These are phyloP conservation scores for Nesogale talazaci DNA, from an alignment of 2,113 vertebrate species.

Conservation along the genomic window DNA sequence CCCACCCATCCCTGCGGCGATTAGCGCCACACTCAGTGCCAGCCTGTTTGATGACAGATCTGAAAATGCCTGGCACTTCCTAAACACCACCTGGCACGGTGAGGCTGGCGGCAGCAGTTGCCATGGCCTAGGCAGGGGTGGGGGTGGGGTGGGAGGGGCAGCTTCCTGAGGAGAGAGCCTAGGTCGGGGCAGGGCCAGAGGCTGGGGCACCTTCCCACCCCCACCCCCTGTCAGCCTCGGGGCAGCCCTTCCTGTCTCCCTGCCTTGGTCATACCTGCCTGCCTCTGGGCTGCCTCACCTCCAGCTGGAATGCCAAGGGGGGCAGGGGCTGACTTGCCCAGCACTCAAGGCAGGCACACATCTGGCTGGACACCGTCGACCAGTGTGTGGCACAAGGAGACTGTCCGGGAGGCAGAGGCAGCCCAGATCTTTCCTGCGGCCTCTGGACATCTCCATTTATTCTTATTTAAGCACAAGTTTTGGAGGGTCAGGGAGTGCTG, in stretches of 20 bases:
- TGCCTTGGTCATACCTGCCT: not conserved
- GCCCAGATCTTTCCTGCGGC: not conserved
- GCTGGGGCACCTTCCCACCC: accelerated
- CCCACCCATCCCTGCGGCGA: not conserved
- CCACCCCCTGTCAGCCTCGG: accelerated
- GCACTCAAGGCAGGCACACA: not conserved
- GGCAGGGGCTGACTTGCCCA: not conserved
- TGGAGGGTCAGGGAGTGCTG: not conserved
- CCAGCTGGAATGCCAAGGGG: not conserved
- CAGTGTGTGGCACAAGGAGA: not conserved
- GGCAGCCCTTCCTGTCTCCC: not conserved
- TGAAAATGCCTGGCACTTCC: conserved; percentile 3
- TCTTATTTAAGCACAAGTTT: not conserved
- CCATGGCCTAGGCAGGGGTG: not conserved
- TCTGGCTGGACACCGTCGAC: accelerated
- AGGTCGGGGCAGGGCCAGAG: not conserved
- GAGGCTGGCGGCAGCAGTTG: not conserved
- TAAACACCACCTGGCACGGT: not conserved
- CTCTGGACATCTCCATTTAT: not conserved
- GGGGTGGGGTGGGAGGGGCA: accelerated
- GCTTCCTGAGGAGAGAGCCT: accelerated
- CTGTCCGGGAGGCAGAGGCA: accelerated
- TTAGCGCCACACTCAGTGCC: not conserved
- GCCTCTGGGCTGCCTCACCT: not conserved
- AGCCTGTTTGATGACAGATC: conserved; percentile 50